Evolutionary conservation across 2,888 invertebrate genomes (phyloP).

Genomic region (Mimumesa dahlbomi): DNA sequence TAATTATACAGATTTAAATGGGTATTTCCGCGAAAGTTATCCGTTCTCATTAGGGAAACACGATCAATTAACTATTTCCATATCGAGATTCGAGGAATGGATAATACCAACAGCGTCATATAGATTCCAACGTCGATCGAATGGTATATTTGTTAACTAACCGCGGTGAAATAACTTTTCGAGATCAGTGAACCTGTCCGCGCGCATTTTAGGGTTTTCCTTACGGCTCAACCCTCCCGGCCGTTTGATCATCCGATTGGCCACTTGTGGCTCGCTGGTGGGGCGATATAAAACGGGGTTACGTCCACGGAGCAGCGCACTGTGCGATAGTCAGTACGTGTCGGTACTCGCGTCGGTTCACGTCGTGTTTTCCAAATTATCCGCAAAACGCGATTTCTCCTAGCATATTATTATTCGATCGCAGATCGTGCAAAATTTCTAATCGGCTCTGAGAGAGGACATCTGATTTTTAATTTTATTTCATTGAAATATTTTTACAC

Average conservation of each 20-base stretch:
- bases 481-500: neutral
- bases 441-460: no score
- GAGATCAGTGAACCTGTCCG: no score
- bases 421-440: neutral
- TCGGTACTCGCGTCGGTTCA: slow-evolving; percentile 1
- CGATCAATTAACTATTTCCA: no score
- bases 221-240: slow-evolving; percentile 27
- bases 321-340: slow-evolving; percentile 48
- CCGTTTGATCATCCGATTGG: slow-evolving; percentile 24
- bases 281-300: slow-evolving; percentile 51
- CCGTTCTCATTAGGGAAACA: no score
- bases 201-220: no score
- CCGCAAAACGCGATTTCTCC: neutral
- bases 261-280: slow-evolving; percentile 16
- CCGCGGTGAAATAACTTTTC: no score
- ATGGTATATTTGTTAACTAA: no score
- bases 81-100: no score
- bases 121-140: no score
- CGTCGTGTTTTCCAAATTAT: slow-evolving; percentile 24
- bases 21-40: no score
- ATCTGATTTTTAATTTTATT: slow-evolving; percentile 6
- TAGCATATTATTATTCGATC: neutral
- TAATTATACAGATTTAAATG: no score
- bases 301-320: slow-evolving; percentile 45
- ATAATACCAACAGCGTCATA: no score